Evolutionary conservation across 2,888 invertebrate species (phyloP).

Genomic region (Gnatocerus cornutus): DNA sequence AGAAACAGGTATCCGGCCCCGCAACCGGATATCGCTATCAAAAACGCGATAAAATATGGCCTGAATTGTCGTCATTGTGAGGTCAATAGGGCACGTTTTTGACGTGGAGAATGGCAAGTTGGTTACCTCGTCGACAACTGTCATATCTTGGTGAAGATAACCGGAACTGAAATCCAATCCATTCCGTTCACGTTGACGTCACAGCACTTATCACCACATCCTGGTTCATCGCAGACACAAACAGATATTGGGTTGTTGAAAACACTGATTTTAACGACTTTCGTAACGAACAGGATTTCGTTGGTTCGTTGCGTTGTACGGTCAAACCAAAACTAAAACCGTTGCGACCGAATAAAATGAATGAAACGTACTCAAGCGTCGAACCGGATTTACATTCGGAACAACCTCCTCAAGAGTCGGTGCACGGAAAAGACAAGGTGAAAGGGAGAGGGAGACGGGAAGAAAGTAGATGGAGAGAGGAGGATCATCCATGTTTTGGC

Average conservation of each 20-base stretch:
- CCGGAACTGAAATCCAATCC: slow-evolving; percentile 50
- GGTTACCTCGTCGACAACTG: slow-evolving; percentile 62
- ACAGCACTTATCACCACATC: slow-evolving; percentile 48
- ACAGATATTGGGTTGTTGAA: slow-evolving; percentile 1
- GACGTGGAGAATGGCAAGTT: neutral
- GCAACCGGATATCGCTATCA: slow-evolving; percentile 11
- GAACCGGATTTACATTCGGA: slow-evolving; percentile 50
- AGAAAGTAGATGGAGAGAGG: slow-evolving; percentile 39
- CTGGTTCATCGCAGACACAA: slow-evolving; percentile 40
- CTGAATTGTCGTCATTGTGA: slow-evolving; percentile 11
- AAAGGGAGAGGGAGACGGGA: slow-evolving; percentile 46
- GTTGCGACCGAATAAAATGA: slow-evolving; percentile 34
- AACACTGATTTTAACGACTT: slow-evolving; percentile 1
- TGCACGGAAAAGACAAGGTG: slow-evolving; percentile 44
- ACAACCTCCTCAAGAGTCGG: slow-evolving; percentile 40
- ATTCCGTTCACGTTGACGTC: slow-evolving; percentile 51
- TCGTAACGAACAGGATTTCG: slow-evolving; percentile 18
- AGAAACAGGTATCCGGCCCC: neutral
- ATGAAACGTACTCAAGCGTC: slow-evolving; percentile 43
- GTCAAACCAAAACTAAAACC: slow-evolving; percentile 24
- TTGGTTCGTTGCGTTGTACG: slow-evolving; percentile 1
- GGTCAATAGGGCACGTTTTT: slow-evolving; percentile 1
- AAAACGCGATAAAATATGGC: slow-evolving; percentile 12
- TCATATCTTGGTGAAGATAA: slow-evolving; percentile 58
- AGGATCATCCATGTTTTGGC: slow-evolving; percentile 20